phyloP scores from a whole-genome alignment of 2,888 invertebrate species.

The Eulithis testata region DNA sequence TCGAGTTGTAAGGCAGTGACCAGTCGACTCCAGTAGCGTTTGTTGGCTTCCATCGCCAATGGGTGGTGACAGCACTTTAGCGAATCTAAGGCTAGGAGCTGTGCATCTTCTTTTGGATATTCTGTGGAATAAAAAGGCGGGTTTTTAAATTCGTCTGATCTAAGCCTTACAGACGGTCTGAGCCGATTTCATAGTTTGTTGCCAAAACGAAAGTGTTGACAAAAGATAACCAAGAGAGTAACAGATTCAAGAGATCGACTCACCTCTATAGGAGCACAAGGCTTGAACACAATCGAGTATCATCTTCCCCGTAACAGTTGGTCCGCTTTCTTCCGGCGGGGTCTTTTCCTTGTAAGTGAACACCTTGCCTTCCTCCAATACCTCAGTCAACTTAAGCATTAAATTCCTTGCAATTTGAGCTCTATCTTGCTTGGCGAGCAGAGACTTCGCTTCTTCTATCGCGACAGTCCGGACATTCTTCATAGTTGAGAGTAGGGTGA shows the following conservation, averaged over 20 bases:
- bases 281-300: constrained; percentile 82
- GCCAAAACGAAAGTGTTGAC: too few relatives aligned
- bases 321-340: constrained; percentile 66
- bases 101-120: constrained; percentile 79
- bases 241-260: constrained; percentile 30
- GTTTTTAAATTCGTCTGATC: background rate
- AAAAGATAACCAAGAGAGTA: too few relatives aligned
- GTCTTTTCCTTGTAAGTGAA: constrained; percentile 66
- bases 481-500: constrained; percentile 87
- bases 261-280: constrained; percentile 79
- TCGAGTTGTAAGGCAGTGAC: constrained; percentile 83
- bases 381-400: constrained; percentile 86
- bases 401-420: constrained; percentile 86
- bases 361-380: constrained; percentile 86
- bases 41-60: constrained; percentile 82
- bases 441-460: constrained; percentile 83
- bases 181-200: too few relatives aligned
- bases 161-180: background rate
- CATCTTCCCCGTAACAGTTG: constrained; percentile 82
- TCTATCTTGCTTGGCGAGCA: constrained; percentile 86
- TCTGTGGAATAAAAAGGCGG: constrained; percentile 51
- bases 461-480: constrained; percentile 87
- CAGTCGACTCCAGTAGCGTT: constrained; percentile 89
- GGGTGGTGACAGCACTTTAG: constrained; percentile 92
- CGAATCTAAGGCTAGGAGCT: constrained; percentile 86